phyloP scores from a whole-genome alignment of 1,140 invertebrate genomes.

The Pectinophora gossypiella region DNA sequence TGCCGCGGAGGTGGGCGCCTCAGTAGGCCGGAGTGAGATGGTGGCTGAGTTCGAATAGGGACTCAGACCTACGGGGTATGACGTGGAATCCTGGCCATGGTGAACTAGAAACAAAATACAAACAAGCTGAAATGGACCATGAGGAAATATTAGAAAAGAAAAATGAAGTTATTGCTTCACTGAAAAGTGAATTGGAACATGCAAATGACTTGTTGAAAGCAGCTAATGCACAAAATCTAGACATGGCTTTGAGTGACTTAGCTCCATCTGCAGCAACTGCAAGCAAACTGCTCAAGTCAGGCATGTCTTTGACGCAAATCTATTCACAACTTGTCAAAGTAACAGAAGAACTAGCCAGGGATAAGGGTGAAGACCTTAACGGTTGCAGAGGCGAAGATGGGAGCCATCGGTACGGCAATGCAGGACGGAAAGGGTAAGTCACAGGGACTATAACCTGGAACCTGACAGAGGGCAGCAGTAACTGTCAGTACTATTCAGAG shows the following conservation, averaged over 20 bases:
- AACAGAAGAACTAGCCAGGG: constrained; percentile 82
- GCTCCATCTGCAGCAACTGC: constrained; percentile 91
- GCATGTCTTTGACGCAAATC: constrained; percentile 92
- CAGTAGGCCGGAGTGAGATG: too few species aligned
- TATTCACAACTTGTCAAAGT: constrained; percentile 90
- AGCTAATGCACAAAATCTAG: constrained; percentile 82
- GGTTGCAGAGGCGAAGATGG: too few species aligned
- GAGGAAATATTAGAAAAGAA: constrained; percentile 80
- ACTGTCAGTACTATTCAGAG: too few species aligned
- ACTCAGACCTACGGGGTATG: too few species aligned
- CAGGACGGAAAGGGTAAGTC: too few species aligned
- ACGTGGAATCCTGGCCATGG: too few species aligned
- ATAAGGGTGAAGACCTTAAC: constrained; percentile 90
- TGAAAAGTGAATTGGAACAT: constrained; percentile 86
- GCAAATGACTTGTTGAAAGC: constrained; percentile 88
- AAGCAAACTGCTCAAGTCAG: constrained; percentile 87
- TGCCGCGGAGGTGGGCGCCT: too few species aligned
- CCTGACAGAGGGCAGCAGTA: too few species aligned
- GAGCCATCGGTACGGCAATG: too few species aligned
- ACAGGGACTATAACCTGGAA: too few species aligned
- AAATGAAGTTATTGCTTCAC: constrained; percentile 81
- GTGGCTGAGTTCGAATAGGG: too few species aligned
- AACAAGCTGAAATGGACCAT: constrained; percentile 78
- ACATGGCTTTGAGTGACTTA: constrained; percentile 86
- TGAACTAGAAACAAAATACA: constrained; percentile 83